Conservation (phyloP, 2,888 invertebrate genomes). For the Melanargia galathea region DNA sequence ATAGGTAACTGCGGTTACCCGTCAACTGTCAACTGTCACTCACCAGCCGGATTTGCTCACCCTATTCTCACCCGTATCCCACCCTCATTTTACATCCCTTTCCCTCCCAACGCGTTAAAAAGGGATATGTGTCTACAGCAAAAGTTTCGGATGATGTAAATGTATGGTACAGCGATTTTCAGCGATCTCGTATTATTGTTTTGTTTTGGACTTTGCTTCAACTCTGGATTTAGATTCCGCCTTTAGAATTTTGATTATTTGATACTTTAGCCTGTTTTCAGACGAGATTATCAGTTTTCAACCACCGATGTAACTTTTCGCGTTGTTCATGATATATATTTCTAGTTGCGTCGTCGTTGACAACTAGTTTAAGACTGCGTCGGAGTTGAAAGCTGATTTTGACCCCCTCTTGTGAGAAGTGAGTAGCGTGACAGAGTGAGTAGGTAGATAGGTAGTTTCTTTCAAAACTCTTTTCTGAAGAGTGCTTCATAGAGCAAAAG, state of each 20-base stretch:
- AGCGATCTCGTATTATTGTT: conserved; percentile 16
- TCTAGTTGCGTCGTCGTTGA: neutral
- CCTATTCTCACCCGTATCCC: conserved; percentile 42
- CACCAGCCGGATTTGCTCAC: conserved; percentile 64
- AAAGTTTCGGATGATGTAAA: conserved; percentile 38
- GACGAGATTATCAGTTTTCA: too few relatives aligned
- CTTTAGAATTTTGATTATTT: neutral
- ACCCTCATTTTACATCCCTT: conserved; percentile 39
- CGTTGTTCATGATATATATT: too few relatives aligned
- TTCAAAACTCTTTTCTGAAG: too few relatives aligned
- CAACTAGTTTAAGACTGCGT: too few relatives aligned
- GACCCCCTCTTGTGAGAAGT: too few relatives aligned
- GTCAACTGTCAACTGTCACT: conserved; percentile 66
- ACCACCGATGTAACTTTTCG: too few relatives aligned
- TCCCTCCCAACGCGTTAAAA: conserved; percentile 25
- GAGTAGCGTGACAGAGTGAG: too few relatives aligned
- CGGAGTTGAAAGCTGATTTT: too few relatives aligned
- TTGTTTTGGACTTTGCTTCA: conserved; percentile 18
- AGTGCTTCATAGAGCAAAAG: too few relatives aligned
- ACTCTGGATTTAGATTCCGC: neutral
- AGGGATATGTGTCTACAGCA: conserved; percentile 18
- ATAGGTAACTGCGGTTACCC: conserved; percentile 47
- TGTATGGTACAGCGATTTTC: conserved; percentile 22
- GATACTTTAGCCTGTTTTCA: too few relatives aligned
- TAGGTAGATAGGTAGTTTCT: too few relatives aligned